A percentile compares a stretch with the other conserved stretches of the same genome.
These are phyloP conservation scores for Cyrtodaria siliqua DNA, from an alignment of 2,888 invertebrate species.

Conservation along the genomic window DNA sequence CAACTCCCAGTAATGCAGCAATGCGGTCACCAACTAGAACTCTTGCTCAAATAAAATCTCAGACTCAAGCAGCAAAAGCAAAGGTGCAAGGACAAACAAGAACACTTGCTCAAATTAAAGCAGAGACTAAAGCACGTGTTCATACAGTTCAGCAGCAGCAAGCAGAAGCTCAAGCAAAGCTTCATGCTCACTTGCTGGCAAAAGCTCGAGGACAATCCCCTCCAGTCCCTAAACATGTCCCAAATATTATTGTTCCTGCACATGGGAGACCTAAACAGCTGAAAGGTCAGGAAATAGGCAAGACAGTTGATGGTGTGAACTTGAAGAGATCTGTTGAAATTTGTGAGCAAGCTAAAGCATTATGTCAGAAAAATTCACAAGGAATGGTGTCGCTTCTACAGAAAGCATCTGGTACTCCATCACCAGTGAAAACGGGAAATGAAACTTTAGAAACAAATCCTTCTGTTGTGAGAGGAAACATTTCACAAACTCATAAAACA, in stretches of 20 bases:
- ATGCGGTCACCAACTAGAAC: conserved; percentile 77
- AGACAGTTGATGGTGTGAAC: conserved; percentile 89
- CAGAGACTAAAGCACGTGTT: conserved; percentile 70
- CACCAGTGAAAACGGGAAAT: conserved; percentile 37
- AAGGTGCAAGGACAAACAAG: conserved; percentile 74
- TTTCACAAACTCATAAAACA: conserved; percentile 58
- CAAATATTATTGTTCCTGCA: conserved; percentile 56
- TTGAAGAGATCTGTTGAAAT: conserved; percentile 98
- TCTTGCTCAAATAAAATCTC: conserved; percentile 82
- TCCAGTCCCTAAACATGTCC: conserved; percentile 39
- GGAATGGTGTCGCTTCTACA: conserved; percentile 58
- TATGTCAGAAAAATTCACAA: conserved; percentile 88
- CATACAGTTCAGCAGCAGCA: conserved; percentile 61
- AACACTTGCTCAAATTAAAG: conserved; percentile 84
- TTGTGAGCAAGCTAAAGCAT: conserved; percentile 92
- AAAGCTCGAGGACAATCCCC: conserved; percentile 46
- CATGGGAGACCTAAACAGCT: conserved; percentile 46
- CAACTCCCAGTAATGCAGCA: conserved; percentile 34
- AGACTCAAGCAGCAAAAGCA: conserved; percentile 77
- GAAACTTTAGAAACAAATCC: conserved; percentile 34
- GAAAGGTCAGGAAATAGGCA: conserved; percentile 47
- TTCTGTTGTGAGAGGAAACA: conserved; percentile 46
- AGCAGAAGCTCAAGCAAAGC: conserved; percentile 59
- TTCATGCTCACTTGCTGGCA: conserved; percentile 59
- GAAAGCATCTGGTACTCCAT: conserved; percentile 46